Evolutionary conservation across 2,797 vertebrate genomes (phyloP), one percentile per base, ranked within the genome.

Genomic region (Myotis findleyi): DNA sequence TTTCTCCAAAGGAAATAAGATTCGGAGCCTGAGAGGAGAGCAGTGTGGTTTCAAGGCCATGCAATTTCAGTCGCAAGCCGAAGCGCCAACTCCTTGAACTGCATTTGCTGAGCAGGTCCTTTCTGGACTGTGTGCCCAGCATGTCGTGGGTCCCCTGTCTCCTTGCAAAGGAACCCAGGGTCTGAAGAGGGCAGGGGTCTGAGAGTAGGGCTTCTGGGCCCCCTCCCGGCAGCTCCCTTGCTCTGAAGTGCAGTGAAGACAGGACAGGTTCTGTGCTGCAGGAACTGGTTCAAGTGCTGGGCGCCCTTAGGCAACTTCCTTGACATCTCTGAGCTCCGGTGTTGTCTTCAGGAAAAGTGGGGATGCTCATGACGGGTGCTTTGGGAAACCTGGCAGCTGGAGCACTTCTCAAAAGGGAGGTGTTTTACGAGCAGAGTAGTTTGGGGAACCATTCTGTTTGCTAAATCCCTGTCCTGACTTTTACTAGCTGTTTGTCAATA

Each of bases 1-100:
- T 85, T 95, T 92, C 75, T 84, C 14, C 36, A 66, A 82, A 77
- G 18, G 59, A 84, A 87, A 62, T 72, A 77, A 30, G 57, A 27
- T 51, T 69, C 53, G 3, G 66, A 89, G 66, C 23, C 17, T 2
- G 4, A 62, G 53, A 73, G 25, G 36, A 95, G 64, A 71, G 77
- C 30, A 4, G 20, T 0, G 1, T 83, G 49, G 4, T 62, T 13
- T 64, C 13, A 14, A 91, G 49, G 44, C 85, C 55, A 0, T n/a
- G 36, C 4, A 36, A 7, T 20, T 16, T 13, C 66, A 81, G 27
- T 59, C 6, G 3, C 23, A 77, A 64, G 41, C 47, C 1, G 3
- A 55, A 33, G 57, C 16, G 27, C 44, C 69, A 7, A 4, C n/a
- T 36, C 20, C 80, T 82, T 21, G 71, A 7, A 7, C 51, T n/a